Conservation (phyloP, 1,140 invertebrate species). For the Drosophila biarmipes region DNA sequence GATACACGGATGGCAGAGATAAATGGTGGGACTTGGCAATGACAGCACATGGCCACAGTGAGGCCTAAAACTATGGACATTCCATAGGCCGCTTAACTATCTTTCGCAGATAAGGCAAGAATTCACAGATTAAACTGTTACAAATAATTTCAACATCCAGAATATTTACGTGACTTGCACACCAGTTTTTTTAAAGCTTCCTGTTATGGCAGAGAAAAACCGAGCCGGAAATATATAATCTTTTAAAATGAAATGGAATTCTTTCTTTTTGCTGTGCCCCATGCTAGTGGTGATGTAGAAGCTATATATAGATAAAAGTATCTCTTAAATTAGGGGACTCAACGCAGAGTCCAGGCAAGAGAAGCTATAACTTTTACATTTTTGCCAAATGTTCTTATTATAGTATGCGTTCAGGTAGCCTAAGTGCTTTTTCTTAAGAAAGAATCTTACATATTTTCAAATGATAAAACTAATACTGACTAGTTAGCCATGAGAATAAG, state of each 20-base stretch:
- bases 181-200: background rate
- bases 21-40: background rate
- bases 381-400: too few species aligned
- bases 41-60: slow-evolving; percentile 2
- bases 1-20: slow-evolving; percentile 7
- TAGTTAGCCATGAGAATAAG: too few species aligned
- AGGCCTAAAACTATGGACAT: background rate
- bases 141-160: background rate
- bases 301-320: too few species aligned
- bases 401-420: too few species aligned
- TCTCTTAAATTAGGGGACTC: too few species aligned
- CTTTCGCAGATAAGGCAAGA: background rate
- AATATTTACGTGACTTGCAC: background rate
- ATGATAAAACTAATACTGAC: too few species aligned
- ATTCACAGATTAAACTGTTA: background rate
- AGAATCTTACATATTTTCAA: too few species aligned
- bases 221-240: background rate
- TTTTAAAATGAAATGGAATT: background rate
- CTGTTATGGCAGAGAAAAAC: background rate
- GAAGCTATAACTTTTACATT: too few species aligned
- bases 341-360: too few species aligned
- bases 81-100: background rate
- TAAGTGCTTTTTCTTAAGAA: too few species aligned
- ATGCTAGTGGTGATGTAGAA: too few species aligned
- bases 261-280: too few species aligned